Percentiles rank a stretch among this genome's conserved stretches.
Evolutionary conservation across 2,888 invertebrate species (phyloP).

Genomic region (Agrochola lota): DNA sequence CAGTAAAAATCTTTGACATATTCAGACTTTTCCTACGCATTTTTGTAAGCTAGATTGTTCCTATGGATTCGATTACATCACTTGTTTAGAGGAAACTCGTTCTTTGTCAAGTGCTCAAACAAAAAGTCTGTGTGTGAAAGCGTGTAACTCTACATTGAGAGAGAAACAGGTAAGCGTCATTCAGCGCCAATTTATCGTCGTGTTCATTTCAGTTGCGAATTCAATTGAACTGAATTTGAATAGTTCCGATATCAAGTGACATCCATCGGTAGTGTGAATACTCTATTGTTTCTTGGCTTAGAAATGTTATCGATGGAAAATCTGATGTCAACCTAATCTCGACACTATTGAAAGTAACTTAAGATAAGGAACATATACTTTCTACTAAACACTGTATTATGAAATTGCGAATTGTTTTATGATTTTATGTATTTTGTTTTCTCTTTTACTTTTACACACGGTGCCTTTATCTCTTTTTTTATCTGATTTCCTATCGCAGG

Average conservation of each 20-base stretch:
- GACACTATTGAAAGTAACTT: background rate
- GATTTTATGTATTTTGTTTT: background rate
- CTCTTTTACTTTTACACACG: background rate
- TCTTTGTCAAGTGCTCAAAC: slow-evolving; percentile 47
- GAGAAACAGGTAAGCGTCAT: slow-evolving; percentile 57
- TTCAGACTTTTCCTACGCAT: background rate
- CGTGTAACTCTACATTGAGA: slow-evolving; percentile 24
- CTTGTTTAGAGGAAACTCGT: slow-evolving; percentile 19
- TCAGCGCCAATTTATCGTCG: slow-evolving; percentile 50
- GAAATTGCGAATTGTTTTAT: too few relatives aligned
- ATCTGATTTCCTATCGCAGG: too few relatives aligned
- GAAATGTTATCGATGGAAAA: slow-evolving; percentile 12
- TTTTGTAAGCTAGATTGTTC: background rate
- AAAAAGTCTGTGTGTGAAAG: slow-evolving; percentile 41
- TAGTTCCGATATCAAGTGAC: slow-evolving; percentile 37
- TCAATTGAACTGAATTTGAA: slow-evolving; percentile 62
- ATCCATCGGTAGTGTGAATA: background rate
- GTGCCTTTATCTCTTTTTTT: background rate
- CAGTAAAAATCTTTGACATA: background rate
- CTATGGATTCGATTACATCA: slow-evolving; percentile 14
- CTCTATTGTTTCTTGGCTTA: slow-evolving; percentile 33
- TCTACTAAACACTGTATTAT: background rate
- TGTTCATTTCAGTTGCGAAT: slow-evolving; percentile 56
- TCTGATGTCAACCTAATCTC: background rate
- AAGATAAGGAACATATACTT: background rate